These are phyloP conservation scores for Bombus huntii DNA, from an alignment of 1,140 invertebrate genomes.

Conservation along the genomic window DNA sequence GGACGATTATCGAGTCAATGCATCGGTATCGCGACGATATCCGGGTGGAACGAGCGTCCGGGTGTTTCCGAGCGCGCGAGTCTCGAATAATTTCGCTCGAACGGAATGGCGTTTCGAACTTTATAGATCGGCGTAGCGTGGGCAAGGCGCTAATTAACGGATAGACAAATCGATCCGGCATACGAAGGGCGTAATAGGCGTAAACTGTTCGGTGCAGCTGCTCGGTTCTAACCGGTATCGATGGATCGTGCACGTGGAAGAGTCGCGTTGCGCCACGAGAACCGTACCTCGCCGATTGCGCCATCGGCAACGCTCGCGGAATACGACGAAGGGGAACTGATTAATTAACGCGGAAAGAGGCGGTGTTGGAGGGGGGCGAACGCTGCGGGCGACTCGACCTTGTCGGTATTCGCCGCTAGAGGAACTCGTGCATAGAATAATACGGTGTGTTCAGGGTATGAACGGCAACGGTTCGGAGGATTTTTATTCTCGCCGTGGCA, in stretches of 20 bases:
- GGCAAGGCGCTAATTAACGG: slow-evolving; percentile 52
- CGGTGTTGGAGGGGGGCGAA: slow-evolving; percentile 2
- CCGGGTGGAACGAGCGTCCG: not conserved
- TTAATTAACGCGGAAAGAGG: slow-evolving; percentile 65
- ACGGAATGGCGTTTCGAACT: not conserved
- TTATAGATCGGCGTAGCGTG: slow-evolving; percentile 27
- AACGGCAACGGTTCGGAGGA: not conserved
- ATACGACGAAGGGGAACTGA: slow-evolving; percentile 50
- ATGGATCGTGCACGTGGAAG: slow-evolving; percentile 26
- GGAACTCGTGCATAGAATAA: slow-evolving; percentile 9
- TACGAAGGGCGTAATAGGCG: slow-evolving; percentile 11
- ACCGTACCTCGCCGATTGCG: slow-evolving; percentile 27
- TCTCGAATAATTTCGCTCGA: not conserved
- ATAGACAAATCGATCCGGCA: slow-evolving; percentile 49
- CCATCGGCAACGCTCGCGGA: slow-evolving; percentile 44
- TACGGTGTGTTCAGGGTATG: not conserved
- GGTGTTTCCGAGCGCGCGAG: not conserved
- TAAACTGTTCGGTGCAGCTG: slow-evolving; percentile 27
- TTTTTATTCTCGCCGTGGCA: not conserved
- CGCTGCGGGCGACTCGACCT: slow-evolving; percentile 39
- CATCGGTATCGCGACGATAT: slow-evolving; percentile 39
- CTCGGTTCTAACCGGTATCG: not conserved
- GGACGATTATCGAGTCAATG: slow-evolving; percentile 51
- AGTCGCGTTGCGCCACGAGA: slow-evolving; percentile 22
- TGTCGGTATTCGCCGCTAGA: slow-evolving; percentile 44